Base-by-base conservation (phyloP, 2,113 vertebrate genomes). In the Elaphurus davidianus region DNA sequence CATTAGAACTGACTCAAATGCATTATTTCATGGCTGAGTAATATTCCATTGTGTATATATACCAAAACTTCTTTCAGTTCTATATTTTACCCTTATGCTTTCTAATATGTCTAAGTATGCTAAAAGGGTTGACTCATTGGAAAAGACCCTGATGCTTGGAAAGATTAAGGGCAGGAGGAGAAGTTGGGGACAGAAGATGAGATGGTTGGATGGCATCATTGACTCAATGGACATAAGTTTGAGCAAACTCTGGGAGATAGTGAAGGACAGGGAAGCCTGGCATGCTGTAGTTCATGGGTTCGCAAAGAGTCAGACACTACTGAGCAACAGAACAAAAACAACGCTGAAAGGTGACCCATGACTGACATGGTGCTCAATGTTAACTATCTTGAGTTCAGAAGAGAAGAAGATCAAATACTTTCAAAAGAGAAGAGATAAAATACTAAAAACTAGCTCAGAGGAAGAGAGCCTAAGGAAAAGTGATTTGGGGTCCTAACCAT, bases 401-500 rank as follows among this genome's bases (percentile, higher is more conserved):
- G 83, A 91, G 12, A 95, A 83, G 36, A 60, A 83, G 43, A 57
- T 21, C 47, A 89, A 93, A 94, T 55, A 28, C 45, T 57, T 62
- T 57, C 64, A 64, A 93, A 96, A 90, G 33, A 91, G 60, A 93
- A 78, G 67, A 92, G 23, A 76, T 90, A n/a, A 94, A 94, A 91
- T 60, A 90, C 1, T 21, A 78, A 92, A 87, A 92, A 92, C 55
- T 85, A 76, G 67, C 86, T 36, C 64, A 90, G 59, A 43, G 54
- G 16, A 27, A 50, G 6, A 54, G 92, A 84, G 30, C 19, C 74
- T n/a, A 47, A 43, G 28, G 19, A 83, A 84, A 62, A 43, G 3
- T n/a, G 11, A 15, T 90, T 87, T 93, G 1, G 36, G 4, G 19
- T 4, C 40, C 7, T 60, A 67, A 27, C 19, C 6, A 40, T 10